Base-by-base conservation (phyloP, 2,113 vertebrate genomes). In the Notarius lentiginosus region DNA sequence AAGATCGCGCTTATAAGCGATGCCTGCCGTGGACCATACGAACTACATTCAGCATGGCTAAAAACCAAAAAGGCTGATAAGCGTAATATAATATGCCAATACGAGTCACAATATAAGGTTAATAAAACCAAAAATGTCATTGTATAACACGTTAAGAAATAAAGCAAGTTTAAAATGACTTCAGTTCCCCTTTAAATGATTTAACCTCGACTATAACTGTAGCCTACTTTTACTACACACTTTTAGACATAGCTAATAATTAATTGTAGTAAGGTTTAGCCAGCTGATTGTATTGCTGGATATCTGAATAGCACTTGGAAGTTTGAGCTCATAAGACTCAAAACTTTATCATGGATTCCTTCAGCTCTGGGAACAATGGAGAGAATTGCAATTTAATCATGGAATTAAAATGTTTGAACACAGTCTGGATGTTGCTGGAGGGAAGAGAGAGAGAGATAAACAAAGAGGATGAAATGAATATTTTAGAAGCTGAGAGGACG, bases 401-500 rank as follows among this genome's bases (percentile, higher is more conserved):
- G n/a, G 20, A 82, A 82, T 60, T 72, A 82, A 56, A 81, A 34
- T 27, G 53, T 81, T 73, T 86, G 27, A 82, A 49, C 51, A 82
- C 34, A 51, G 18, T n/a, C 51, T 41, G 4, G 14, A 72, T 30
- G 61, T 27, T 56, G 12, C 20, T 60, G 11, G 63, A 17, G 27
- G 17, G 34, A 72, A 30, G 30, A 60, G 53, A n/a, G 5, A 49
- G n/a, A 24, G 51, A 79, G 18, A 70, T 49, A 75, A 82, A 87
- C 14, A 58, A 86, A 63, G 41, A 75, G 8, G 24, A 53, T 82
- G 55, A 58, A 63, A 87, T 87, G 18, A 87, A 83, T 76, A 75
- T 73, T 83, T 30, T 76, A 75, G 56, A 60, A 73, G 68, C 53
- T 41, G 58, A 86, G 65, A 27, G 70, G 80, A 82, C 11, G 7